Conservation (phyloP, 1,140 invertebrate genomes). For the Probaryconus sp. region DNA sequence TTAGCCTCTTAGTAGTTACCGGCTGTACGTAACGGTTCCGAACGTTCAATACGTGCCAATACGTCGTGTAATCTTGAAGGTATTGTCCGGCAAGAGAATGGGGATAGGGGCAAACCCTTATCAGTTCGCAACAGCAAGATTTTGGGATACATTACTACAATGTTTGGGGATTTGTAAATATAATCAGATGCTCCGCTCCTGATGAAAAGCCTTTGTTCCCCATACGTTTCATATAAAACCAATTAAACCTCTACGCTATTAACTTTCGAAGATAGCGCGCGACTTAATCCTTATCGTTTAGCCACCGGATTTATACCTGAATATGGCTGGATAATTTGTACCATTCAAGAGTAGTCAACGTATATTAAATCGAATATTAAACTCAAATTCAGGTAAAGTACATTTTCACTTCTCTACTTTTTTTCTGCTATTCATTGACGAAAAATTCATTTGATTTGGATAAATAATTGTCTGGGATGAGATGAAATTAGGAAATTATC, state of each 20-base stretch:
- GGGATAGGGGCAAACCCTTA: constrained; percentile 19
- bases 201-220: constrained; percentile 20
- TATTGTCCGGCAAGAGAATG: constrained; percentile 33
- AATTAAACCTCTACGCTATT: constrained; percentile 12
- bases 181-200: constrained; percentile 24
- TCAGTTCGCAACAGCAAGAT: constrained; percentile 32
- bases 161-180: constrained; percentile 47
- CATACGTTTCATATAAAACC: constrained; percentile 16
- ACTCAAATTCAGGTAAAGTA: too few relatives aligned
- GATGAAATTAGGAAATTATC: too few relatives aligned
- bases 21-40: constrained; percentile 17
- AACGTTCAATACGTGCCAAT: constrained; percentile 57
- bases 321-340: not conserved
- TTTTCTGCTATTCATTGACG: too few relatives aligned
- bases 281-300: constrained; percentile 8
- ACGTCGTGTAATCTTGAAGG: constrained; percentile 55
- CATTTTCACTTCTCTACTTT: too few relatives aligned
- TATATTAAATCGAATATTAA: too few relatives aligned
- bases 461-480: too few relatives aligned
- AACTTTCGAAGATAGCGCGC: constrained; percentile 6
- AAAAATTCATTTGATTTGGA: too few relatives aligned
- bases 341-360: not conserved
- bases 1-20: constrained; percentile 26
- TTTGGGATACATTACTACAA: constrained; percentile 21
- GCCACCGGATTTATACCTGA: not conserved